A percentile compares a stretch with the other conserved stretches of the same genome.
Evolutionary conservation across 2,113 vertebrate species (phyloP).

Genomic region (Tinamus guttatus): DNA sequence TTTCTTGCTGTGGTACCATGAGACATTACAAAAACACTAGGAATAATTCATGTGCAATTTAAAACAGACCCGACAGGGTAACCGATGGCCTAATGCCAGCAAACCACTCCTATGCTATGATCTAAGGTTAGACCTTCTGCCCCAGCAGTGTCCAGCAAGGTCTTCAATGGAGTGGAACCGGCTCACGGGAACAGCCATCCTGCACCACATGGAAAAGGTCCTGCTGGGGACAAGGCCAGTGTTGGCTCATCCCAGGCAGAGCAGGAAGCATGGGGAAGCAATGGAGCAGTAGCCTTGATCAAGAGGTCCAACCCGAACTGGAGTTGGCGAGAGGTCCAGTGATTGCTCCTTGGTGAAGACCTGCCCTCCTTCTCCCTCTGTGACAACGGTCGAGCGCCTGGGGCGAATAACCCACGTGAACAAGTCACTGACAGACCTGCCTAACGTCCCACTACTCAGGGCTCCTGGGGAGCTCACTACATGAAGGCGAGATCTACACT

Average conservation of each 20-base stretch:
- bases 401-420: too few species aligned
- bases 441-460: too few species aligned
- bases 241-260: background rate
- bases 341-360: background rate
- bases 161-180: background rate
- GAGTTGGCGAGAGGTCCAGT: background rate
- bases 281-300: background rate
- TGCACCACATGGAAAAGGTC: background rate
- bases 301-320: background rate
- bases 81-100: background rate
- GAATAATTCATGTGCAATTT: constrained; percentile 3
- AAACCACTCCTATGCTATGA: background rate
- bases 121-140: background rate
- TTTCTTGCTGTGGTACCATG: constrained; percentile 16
- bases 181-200: background rate
- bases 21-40: constrained; percentile 7
- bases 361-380: background rate
- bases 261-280: background rate
- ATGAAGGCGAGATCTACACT: accelerated
- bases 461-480: accelerated
- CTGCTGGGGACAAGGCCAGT: background rate
- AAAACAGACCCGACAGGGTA: constrained; percentile 6
- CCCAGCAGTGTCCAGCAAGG: background rate
- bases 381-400: accelerated
- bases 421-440: too few species aligned